Percentiles rank a stretch among this genome's conserved stretches.
Evolutionary conservation across 1,140 invertebrate genomes (phyloP).

Genomic region (Aphelenchoides avenae): DNA sequence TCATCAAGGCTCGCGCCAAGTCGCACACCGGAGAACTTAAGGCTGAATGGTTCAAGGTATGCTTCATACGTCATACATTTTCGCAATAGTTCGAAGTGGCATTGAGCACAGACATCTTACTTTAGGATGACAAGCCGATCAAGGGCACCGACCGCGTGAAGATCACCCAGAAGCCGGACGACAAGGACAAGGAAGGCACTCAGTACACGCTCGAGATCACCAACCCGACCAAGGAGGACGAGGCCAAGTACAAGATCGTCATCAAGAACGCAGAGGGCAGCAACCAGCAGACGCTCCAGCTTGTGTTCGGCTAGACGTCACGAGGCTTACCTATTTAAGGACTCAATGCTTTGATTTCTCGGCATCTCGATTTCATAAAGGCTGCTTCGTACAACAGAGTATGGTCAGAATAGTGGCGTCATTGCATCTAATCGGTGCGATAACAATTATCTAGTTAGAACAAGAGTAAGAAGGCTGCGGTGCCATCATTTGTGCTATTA

Average conservation of each 20-base stretch:
- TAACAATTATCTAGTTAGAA: no score
- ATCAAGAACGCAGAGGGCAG: constrained; percentile 54
- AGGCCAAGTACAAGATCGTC: constrained; percentile 56
- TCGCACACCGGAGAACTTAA: constrained; percentile 58
- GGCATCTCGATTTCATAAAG: no score
- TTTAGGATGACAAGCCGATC: constrained; percentile 58
- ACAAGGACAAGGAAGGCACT: constrained; percentile 54
- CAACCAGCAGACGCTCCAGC: constrained; percentile 54
- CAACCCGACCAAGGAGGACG: constrained; percentile 55
- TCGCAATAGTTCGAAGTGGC: no score
- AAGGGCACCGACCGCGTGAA: constrained; percentile 51
- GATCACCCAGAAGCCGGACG: constrained; percentile 49
- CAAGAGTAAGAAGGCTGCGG: no score
- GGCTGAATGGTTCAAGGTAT: constrained; percentile 57
- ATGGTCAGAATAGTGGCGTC: no score
- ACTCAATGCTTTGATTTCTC: no score
- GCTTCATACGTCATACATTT: no score
- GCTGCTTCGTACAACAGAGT: no score
- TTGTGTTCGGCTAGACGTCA: constrained; percentile 54
- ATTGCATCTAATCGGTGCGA: no score
- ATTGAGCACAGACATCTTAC: constrained; percentile 3
- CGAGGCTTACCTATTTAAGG: no score
- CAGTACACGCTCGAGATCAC: constrained; percentile 55
- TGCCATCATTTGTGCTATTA: no score
- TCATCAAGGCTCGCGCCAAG: constrained; percentile 57